Percentiles rank a stretch among this genome's conserved stretches.
Evolutionary conservation across 1,140 invertebrate genomes (phyloP).

Genomic region (Drosophila lacertosa): DNA sequence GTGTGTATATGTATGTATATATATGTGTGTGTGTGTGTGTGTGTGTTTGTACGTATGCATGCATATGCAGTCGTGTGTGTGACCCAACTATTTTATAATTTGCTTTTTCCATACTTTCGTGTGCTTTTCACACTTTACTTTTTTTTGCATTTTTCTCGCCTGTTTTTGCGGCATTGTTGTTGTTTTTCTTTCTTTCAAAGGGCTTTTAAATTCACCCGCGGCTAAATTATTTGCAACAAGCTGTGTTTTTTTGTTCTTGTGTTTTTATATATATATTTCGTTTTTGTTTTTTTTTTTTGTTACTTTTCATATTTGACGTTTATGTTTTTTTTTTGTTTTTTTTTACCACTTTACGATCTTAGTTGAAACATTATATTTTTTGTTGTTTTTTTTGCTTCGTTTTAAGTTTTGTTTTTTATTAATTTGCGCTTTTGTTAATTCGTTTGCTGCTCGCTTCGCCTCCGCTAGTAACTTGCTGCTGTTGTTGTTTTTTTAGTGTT

Average conservation of each 20-base stretch:
- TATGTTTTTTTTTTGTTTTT: conserved; percentile 17
- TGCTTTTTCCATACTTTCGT: conserved; percentile 21
- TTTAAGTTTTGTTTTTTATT: conserved; percentile 26
- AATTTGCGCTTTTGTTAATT: conserved; percentile 20
- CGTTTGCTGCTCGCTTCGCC: not conserved
- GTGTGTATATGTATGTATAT: conserved; percentile 13
- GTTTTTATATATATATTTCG: conserved; percentile 2
- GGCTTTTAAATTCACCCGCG: not conserved
- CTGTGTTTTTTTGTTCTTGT: conserved; percentile 6
- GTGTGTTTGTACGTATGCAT: too few species aligned
- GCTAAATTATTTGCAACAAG: conserved; percentile 1
- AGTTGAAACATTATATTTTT: conserved; percentile 14
- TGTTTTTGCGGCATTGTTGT: not conserved
- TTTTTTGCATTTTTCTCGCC: conserved; percentile 18
- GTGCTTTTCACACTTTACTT: conserved; percentile 21
- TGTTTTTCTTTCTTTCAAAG: not conserved
- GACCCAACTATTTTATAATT: conserved; percentile 36
- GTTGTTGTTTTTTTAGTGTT: not conserved
- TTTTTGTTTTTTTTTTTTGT: conserved; percentile 15
- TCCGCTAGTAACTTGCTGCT: conserved; percentile 12
- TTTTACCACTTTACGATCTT: conserved; percentile 10
- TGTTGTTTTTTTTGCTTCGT: conserved; percentile 14
- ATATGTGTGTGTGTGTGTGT: not conserved
- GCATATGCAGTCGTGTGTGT: too few species aligned
- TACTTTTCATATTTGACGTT: conserved; percentile 12